Evolutionary conservation across 2,113 vertebrate species (phyloP).

Genomic region (Hippocampus barbouri): DNA sequence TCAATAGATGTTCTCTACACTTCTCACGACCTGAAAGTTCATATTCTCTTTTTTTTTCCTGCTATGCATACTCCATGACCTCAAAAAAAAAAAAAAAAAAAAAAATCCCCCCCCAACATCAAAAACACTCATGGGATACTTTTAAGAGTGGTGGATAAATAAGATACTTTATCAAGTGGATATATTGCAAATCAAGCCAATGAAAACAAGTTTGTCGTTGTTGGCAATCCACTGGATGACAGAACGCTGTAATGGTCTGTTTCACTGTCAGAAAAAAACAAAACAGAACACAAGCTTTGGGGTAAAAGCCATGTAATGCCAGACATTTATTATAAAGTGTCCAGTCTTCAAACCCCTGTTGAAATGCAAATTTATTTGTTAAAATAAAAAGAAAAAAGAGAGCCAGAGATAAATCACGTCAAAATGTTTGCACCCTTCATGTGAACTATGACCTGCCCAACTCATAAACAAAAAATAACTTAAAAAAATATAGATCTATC

Average conservation of each 20-base stretch:
- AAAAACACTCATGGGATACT: background rate
- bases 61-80: background rate
- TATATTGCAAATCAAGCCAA: background rate
- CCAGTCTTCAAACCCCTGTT: no score
- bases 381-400: no score
- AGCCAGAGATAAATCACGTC: no score
- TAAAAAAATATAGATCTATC: no score
- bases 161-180: background rate
- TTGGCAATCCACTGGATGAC: background rate
- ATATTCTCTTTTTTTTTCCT: background rate
- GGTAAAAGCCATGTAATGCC: no score
- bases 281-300: no score
- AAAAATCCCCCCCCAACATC: background rate
- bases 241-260: background rate
- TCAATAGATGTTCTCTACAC: background rate
- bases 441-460: no score
- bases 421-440: no score
- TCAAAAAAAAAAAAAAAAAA: background rate
- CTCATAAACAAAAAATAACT: no score
- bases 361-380: no score
- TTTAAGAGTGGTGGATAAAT: background rate
- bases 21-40: background rate
- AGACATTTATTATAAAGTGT: no score
- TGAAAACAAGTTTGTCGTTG: background rate
- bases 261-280: background rate